Evolutionary conservation across 2,888 invertebrate species (phyloP).

Genomic region (Eupithecia subfuscata): DNA sequence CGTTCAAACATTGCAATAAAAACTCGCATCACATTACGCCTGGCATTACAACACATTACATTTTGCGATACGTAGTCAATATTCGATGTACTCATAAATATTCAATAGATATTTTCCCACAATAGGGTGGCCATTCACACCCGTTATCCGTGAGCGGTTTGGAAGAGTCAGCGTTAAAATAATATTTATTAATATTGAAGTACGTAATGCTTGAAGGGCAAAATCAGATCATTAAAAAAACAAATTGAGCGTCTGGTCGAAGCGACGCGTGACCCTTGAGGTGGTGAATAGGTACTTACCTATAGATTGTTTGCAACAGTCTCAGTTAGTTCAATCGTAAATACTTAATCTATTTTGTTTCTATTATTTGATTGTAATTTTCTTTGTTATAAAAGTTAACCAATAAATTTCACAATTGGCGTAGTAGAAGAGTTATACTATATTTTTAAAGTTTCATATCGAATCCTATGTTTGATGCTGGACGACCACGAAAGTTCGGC

Average conservation of each 20-base stretch:
- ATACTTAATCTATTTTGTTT: too few species aligned
- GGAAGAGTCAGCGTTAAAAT: neutral
- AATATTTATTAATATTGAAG: neutral
- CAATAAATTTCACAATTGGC: too few species aligned
- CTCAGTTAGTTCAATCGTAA: too few species aligned
- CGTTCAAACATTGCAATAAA: conserved; percentile 50
- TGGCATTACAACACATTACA: conserved; percentile 53
- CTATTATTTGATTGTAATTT: too few species aligned
- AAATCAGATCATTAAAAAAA: too few species aligned
- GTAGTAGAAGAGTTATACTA: too few species aligned
- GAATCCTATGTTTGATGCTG: neutral
- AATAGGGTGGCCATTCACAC: conserved; percentile 81
- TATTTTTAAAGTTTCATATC: neutral
- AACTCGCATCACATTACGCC: conserved; percentile 41
- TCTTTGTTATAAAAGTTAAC: too few species aligned
- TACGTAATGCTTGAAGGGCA: neutral
- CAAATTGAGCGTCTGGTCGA: too few species aligned
- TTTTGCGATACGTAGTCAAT: conserved; percentile 48
- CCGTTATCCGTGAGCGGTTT: conserved; percentile 52
- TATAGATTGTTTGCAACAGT: too few species aligned
- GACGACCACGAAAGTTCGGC: neutral
- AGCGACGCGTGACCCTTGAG: too few species aligned
- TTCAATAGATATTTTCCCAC: conserved; percentile 82
- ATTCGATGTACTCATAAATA: conserved; percentile 76
- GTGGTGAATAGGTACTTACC: too few species aligned